Evolutionary conservation across 2,888 invertebrate species (phyloP).

Genomic region (Trilocha varians): DNA sequence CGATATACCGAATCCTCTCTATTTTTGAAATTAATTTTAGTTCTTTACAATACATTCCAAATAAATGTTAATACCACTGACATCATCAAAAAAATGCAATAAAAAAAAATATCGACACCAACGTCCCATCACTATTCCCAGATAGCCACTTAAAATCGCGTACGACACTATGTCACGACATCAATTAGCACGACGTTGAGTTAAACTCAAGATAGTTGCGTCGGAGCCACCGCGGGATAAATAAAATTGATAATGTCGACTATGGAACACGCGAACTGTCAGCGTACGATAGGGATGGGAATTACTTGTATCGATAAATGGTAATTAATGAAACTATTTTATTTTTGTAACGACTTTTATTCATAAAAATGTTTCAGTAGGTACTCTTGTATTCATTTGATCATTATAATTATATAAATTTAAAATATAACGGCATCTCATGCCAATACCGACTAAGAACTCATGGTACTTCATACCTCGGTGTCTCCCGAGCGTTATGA

Average conservation of each 20-base stretch:
- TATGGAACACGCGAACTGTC: slow-evolving; percentile 42
- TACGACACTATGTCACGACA: slow-evolving; percentile 30
- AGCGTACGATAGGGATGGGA: slow-evolving; percentile 50
- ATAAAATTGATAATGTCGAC: slow-evolving; percentile 48
- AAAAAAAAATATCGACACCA: neutral
- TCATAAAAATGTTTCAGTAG: too few species aligned
- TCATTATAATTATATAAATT: too few species aligned
- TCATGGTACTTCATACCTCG: too few species aligned
- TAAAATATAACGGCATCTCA: too few species aligned
- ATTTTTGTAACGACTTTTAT: neutral
- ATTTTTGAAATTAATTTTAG: too few species aligned
- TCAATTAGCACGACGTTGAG: slow-evolving; percentile 53
- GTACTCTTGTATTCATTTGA: too few species aligned
- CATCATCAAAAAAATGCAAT: neutral
- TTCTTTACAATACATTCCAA: too few species aligned
- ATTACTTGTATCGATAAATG: slow-evolving; percentile 53
- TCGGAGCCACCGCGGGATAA: slow-evolving; percentile 35
- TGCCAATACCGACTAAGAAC: too few species aligned
- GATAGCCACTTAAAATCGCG: slow-evolving; percentile 14
- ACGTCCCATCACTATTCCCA: slow-evolving; percentile 2
- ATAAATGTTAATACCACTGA: neutral
- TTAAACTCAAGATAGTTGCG: slow-evolving; percentile 43
- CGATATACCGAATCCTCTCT: too few species aligned
- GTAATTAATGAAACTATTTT: slow-evolving; percentile 13
- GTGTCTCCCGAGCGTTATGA: too few species aligned